Evolutionary conservation across 2,113 vertebrate species (phyloP), one percentile per base, ranked within the genome.

Genomic region (Rallus limicola): DNA sequence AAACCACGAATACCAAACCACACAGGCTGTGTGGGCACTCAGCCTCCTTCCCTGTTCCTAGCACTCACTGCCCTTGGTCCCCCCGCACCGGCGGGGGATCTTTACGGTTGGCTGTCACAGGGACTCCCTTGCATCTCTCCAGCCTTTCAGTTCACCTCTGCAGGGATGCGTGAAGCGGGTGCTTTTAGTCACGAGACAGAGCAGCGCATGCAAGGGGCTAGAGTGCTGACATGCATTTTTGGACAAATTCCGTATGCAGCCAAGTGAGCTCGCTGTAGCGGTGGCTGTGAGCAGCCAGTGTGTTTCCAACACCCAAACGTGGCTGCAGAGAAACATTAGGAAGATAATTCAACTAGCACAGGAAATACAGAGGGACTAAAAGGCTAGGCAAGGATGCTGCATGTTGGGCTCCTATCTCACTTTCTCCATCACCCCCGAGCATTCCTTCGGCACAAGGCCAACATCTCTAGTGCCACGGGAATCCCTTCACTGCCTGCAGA

Each of bases 1-100:
- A 2, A 44, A 44, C 42, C 42, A 44, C 16, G 16, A 44, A 44
- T 3, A 38, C 28, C 88, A 77, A 68, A 44, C 9, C 46, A 10
- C 2, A 0, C 19, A 2, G 1, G 0, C 1, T 1, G 2, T 10
- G n/a, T 4, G 36, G 68, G 26, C 40, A 15, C 1, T 74, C 70
- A 15, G 19, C 6, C 31, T 52, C 52, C n/a, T 69, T 28, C 58
- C 48, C 58, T 7, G 0, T 3, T 36, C 8, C 25, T 14, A 5
- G 29, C 13, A 3, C n/a, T 48, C 8, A 2, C 19, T 55, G 23
- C 28, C 52, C 48, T 33, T 2, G 21, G 6, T 8, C 10, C 33
- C 33, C 42, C 58, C 64, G 33, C 9, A 1, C 0, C 1, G 13
- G 11, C 1, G 6, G 55, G 25, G 64, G 29, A 16, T 4, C 28